These are phyloP conservation scores for Agelaius tricolor DNA, from an alignment of 2,113 vertebrate species.

Conservation along the genomic window DNA sequence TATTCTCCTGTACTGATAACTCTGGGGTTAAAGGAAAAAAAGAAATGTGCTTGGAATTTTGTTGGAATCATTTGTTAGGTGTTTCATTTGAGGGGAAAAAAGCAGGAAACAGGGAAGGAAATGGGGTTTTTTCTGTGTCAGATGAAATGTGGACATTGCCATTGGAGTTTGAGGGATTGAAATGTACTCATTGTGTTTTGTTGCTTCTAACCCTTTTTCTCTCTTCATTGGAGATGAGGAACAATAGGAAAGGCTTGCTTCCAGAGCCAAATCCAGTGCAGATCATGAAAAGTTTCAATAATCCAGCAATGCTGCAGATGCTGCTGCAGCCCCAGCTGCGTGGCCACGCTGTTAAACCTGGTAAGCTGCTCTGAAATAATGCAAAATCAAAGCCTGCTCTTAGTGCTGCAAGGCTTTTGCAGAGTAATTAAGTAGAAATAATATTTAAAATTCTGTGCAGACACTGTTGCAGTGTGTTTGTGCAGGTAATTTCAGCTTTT, in stretches of 20 bases:
- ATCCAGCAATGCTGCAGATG: conserved; percentile 92
- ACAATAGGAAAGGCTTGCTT: conserved; percentile 90
- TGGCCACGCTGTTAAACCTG: conserved; percentile 79
- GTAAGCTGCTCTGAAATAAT: conserved; percentile 54
- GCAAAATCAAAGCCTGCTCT: neutral
- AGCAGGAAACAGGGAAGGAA: neutral
- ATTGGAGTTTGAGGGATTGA: neutral
- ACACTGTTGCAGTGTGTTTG: neutral
- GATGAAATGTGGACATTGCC: fast-evolving
- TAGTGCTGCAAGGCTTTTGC: neutral
- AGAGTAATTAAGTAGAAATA: neutral
- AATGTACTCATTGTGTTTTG: neutral
- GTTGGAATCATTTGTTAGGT: neutral
- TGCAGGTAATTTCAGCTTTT: neutral
- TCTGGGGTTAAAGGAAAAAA: neutral
- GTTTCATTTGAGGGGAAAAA: neutral
- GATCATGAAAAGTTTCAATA: conserved; percentile 93
- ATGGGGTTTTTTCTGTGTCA: neutral
- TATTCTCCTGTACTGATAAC: neutral
- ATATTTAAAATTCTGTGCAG: neutral
- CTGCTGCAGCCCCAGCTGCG: conserved; percentile 88
- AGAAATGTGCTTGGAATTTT: neutral
- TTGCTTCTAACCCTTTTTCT: conserved; percentile 13
- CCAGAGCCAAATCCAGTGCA: conserved; percentile 93
- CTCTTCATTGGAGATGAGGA: conserved; percentile 82